These are phyloP conservation scores for Nerophis lumbriciformis DNA, from an alignment of 2,113 vertebrate species.

Conservation along the genomic window DNA sequence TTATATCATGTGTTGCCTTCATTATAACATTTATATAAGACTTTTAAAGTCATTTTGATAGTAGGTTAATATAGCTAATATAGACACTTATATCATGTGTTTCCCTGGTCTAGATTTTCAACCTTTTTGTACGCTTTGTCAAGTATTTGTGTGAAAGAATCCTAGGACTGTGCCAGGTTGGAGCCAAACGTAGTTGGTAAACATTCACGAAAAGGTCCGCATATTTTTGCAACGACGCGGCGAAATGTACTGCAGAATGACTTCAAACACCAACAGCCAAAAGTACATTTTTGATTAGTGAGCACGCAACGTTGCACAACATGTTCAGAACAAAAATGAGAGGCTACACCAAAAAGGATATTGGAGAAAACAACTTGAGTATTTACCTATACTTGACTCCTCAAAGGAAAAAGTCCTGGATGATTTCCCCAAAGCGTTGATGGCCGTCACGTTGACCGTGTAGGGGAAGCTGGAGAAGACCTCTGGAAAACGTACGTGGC, in stretches of 20 bases:
- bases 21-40: no score
- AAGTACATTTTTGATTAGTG: no score
- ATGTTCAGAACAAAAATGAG: no score
- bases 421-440: slow-evolving; percentile 85
- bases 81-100: no score
- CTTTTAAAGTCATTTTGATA: no score
- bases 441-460: slow-evolving; percentile 86
- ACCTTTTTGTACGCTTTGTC: slow-evolving; percentile 17
- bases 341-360: background rate
- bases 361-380: background rate
- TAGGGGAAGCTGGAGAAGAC: slow-evolving; percentile 92
- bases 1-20: no score
- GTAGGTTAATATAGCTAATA: no score
- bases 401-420: slow-evolving; percentile 80
- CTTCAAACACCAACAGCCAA: background rate
- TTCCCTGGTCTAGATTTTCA: background rate
- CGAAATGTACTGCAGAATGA: no score
- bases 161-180: background rate
- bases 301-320: no score
- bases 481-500: slow-evolving; percentile 87
- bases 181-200: background rate
- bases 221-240: background rate
- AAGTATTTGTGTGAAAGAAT: slow-evolving; percentile 21
- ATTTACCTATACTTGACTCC: slow-evolving; percentile 86
- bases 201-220: slow-evolving; percentile 11